Conservation (phyloP, 2,888 invertebrate genomes). For the Aphidoletes aphidimyza region DNA sequence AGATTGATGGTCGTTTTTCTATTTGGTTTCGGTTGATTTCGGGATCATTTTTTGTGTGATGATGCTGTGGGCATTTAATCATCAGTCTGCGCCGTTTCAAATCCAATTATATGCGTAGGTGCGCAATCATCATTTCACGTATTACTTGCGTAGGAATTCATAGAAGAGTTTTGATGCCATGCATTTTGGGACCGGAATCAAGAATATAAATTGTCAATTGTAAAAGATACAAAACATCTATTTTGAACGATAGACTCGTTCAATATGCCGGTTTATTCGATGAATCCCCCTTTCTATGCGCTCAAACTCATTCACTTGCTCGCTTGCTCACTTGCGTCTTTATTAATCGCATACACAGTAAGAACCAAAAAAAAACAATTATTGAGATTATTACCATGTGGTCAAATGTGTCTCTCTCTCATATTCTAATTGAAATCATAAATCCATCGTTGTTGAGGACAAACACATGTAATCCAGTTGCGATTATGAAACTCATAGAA, state of each 20-base stretch:
- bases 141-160: conserved; percentile 5
- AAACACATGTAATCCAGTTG: not conserved
- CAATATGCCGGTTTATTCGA: not conserved
- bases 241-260: not conserved
- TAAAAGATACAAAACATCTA: no score
- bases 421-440: conserved; percentile 43
- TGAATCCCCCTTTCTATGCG: not conserved
- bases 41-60: no score
- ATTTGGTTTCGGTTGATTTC: no score
- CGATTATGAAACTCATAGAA: not conserved
- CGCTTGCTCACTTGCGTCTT: not conserved
- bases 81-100: not conserved
- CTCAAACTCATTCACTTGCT: not conserved
- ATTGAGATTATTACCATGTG: conserved; percentile 46
- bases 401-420: no score
- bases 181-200: no score
- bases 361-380: not conserved
- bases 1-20: not conserved
- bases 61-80: not conserved
- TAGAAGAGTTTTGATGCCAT: conserved; percentile 43
- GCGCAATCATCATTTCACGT: not conserved
- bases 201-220: not conserved
- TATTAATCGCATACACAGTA: not conserved
- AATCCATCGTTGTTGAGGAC: conserved; percentile 26
- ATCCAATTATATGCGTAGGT: conserved; percentile 36